Evolutionary conservation across 2,113 vertebrate species (phyloP), one percentile per base, ranked within the genome.

Genomic region (Ancistrus triradiatus): DNA sequence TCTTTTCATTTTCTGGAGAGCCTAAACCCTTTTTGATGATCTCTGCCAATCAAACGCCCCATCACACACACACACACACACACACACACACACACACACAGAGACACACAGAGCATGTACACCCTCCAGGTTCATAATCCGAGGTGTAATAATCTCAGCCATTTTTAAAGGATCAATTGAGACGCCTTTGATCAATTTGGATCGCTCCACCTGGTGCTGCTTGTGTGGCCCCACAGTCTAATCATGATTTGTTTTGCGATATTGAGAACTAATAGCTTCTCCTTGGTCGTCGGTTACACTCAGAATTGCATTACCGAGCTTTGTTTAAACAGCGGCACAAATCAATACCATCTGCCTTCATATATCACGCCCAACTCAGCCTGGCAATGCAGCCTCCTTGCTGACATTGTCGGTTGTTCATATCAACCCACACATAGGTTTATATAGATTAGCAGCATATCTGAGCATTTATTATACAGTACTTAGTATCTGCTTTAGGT

Each of bases 191-290:
- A 72, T 76, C 46, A 61, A 69, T 69, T 53, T 19, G 2, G 5
- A 70, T 42, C 43, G 55, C 55, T 59, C 61, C 24, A 21, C 65
- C 51, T 24, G 42, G 8, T 31, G 61, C 48, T 31, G 35, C 21
- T 37, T 40, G n/a, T 46, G 24, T 22, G 0, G 17, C 14, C 15
- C 24, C 15, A n/a, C 21, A 28, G 49, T 75, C 65, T 76, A 76
- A 78, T 70, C 68, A 62, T 19, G 2, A 69, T 78, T 82, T 76
- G 69, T 80, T 83, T 80, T 76, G 67, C 70, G 56, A 68, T 74
- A 73, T 75, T 69, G 63, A 77, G 68, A 73, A 77, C 62, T 69
- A 75, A 81, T 78, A 51, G 60, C 64, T 63, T 80, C 73, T 55
- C 68, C 59, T 19, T 60, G 62, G 27, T 77, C 58, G 62, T 66